A percentile compares a stretch with the other conserved stretches of the same genome.
These are phyloP conservation scores for Esox lucius DNA, from an alignment of 2,797 vertebrate species.

Conservation along the genomic window DNA sequence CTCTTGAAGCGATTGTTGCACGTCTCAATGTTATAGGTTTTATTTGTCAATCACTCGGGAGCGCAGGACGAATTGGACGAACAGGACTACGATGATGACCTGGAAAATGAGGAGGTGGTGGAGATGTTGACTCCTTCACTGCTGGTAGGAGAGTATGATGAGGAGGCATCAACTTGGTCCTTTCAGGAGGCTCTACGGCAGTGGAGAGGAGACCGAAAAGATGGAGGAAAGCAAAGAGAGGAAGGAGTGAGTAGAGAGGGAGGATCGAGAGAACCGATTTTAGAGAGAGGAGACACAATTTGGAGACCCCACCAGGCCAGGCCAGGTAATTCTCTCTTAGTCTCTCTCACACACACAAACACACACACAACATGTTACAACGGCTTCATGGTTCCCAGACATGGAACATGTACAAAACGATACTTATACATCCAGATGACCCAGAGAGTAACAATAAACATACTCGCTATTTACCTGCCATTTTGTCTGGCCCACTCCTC, in stretches of 20 bases:
- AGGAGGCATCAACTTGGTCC: conserved; percentile 76
- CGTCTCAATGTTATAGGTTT: conserved; percentile 52
- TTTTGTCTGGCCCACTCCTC: conserved; percentile 6
- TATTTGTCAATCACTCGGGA: conserved; percentile 33
- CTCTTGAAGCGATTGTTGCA: not conserved
- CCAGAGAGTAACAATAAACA: not conserved
- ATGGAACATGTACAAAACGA: not conserved
- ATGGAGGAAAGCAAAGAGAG: conserved; percentile 56
- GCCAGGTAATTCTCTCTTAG: conserved; percentile 68
- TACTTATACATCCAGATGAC: not conserved
- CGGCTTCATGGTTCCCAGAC: not conserved
- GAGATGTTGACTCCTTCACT: conserved; percentile 43
- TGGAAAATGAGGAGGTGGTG: conserved; percentile 10
- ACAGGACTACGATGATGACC: not conserved
- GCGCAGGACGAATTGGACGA: conserved; percentile 26
- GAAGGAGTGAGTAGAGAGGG: conserved; percentile 49
- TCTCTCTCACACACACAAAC: not conserved
- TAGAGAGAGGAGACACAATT: not conserved
- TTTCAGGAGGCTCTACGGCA: conserved; percentile 82
- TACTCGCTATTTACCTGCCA: not conserved
- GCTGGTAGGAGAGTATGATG: conserved; percentile 72
- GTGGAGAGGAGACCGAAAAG: conserved; percentile 69
- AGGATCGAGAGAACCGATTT: conserved; percentile 55
- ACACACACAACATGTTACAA: not conserved
- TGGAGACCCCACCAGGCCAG: conserved; percentile 21